phyloP scores from a whole-genome alignment of 2,888 invertebrate species.

The Phrixothrix hirtus region DNA sequence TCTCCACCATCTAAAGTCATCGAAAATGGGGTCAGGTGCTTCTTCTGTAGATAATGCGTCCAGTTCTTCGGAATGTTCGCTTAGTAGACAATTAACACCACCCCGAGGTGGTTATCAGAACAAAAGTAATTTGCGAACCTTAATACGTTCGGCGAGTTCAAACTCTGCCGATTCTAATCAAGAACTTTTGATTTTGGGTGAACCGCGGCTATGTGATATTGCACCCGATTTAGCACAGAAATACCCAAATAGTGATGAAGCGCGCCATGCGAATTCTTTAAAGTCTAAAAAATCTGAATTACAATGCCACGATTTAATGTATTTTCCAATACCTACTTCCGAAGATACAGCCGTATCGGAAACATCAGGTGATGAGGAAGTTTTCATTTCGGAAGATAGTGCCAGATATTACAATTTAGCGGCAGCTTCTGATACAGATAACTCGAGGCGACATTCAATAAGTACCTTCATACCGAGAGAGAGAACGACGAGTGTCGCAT shows the following conservation, averaged over 20 bases:
- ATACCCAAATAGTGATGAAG: conserved; percentile 47
- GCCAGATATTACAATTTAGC: conserved; percentile 61
- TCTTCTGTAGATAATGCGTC: conserved; percentile 35
- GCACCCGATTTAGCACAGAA: conserved; percentile 60
- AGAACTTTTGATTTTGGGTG: conserved; percentile 69
- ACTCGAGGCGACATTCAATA: conserved; percentile 66
- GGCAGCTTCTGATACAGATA: conserved; percentile 49
- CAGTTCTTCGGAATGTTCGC: conserved; percentile 31
- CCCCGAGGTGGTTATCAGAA: conserved; percentile 38
- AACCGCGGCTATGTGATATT: conserved; percentile 71
- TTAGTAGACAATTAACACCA: conserved; percentile 44
- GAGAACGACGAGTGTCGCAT: conserved; percentile 47
- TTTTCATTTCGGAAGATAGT: conserved; percentile 62
- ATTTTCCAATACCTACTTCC: conserved; percentile 46
- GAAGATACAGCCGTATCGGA: conserved; percentile 46
- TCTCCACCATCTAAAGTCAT: conserved; percentile 29
- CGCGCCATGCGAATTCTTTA: conserved; percentile 46
- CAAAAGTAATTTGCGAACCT: conserved; percentile 56
- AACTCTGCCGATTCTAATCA: conserved; percentile 64
- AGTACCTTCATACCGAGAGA: conserved; percentile 64
- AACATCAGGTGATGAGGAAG: conserved; percentile 57
- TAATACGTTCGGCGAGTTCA: conserved; percentile 68
- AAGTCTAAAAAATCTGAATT: conserved; percentile 38
- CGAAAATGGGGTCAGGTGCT: conserved; percentile 34
- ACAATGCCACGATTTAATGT: conserved; percentile 43